phyloP scores from a whole-genome alignment of 1,140 invertebrate species.

The Drosophila albomicans region DNA sequence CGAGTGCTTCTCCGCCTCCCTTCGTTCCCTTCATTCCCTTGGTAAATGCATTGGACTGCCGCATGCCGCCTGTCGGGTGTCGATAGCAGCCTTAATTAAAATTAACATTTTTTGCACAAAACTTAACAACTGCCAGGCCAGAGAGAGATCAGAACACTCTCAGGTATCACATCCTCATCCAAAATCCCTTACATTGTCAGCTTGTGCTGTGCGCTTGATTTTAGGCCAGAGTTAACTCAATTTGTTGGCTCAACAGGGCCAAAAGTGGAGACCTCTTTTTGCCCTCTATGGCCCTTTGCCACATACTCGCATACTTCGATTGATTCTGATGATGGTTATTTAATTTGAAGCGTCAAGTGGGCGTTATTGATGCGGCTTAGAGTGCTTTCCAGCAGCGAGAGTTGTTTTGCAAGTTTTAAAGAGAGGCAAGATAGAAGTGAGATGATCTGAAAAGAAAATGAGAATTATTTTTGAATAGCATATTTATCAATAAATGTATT shows the following conservation, averaged over 20 bases:
- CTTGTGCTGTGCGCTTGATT: constrained; percentile 45
- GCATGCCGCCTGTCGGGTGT: constrained; percentile 56
- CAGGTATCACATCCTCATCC: background rate
- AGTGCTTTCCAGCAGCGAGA: constrained; percentile 25
- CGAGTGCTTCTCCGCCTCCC: constrained; percentile 53
- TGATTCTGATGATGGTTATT: constrained; percentile 83
- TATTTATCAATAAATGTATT: too few species aligned
- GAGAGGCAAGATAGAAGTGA: background rate
- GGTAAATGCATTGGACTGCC: constrained; percentile 41
- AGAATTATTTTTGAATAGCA: background rate
- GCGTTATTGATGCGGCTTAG: constrained; percentile 76
- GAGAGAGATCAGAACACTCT: constrained; percentile 32
- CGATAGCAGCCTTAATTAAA: constrained; percentile 84
- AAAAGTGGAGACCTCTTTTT: constrained; percentile 15
- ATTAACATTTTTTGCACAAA: constrained; percentile 84
- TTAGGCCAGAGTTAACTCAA: constrained; percentile 81
- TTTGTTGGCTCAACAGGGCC: constrained; percentile 54
- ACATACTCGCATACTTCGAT: constrained; percentile 43
- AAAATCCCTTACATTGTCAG: constrained; percentile 59
- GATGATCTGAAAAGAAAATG: background rate
- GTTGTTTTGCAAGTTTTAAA: background rate
- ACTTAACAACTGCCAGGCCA: constrained; percentile 53
- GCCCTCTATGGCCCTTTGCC: background rate
- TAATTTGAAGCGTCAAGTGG: constrained; percentile 81
- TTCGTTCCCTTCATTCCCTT: background rate